These are phyloP conservation scores for Acestrorhynchus altus DNA, from an alignment of 2,797 vertebrate genomes.

Conservation along the genomic window DNA sequence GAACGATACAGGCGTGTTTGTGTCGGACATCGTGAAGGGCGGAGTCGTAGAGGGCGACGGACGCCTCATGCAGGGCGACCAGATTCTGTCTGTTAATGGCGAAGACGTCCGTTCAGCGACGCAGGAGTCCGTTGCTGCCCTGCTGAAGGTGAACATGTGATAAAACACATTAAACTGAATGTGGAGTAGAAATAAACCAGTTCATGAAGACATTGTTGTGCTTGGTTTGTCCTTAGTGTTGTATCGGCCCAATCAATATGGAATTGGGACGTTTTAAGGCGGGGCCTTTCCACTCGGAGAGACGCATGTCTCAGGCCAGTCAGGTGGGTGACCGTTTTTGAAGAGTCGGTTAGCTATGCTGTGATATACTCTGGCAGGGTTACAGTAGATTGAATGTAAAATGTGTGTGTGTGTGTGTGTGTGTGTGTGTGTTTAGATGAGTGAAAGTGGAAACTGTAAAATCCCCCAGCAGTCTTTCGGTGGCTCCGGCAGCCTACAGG, in stretches of 20 bases:
- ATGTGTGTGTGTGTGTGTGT: neutral
- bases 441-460: constrained; percentile 75
- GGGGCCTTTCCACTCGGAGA: constrained; percentile 92
- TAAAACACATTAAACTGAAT: neutral
- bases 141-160: constrained; percentile 84
- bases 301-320: constrained; percentile 89
- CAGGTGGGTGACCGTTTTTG: constrained; percentile 77
- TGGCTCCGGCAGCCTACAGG: constrained; percentile 70
- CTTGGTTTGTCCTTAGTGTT: constrained; percentile 80
- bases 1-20: constrained; percentile 94
- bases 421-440: constrained; percentile 65
- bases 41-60: constrained; percentile 90
- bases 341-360: neutral
- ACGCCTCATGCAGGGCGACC: constrained; percentile 92
- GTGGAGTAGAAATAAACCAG: neutral
- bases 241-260: constrained; percentile 88
- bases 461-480: constrained; percentile 74
- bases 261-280: constrained; percentile 94
- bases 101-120: constrained; percentile 92
- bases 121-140: constrained; percentile 92
- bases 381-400: neutral
- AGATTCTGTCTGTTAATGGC: constrained; percentile 91
- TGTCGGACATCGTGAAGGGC: constrained; percentile 96
- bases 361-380: neutral
- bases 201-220: neutral